Conservation (phyloP, 2,797 vertebrate species). For the Myotis myotis region DNA sequence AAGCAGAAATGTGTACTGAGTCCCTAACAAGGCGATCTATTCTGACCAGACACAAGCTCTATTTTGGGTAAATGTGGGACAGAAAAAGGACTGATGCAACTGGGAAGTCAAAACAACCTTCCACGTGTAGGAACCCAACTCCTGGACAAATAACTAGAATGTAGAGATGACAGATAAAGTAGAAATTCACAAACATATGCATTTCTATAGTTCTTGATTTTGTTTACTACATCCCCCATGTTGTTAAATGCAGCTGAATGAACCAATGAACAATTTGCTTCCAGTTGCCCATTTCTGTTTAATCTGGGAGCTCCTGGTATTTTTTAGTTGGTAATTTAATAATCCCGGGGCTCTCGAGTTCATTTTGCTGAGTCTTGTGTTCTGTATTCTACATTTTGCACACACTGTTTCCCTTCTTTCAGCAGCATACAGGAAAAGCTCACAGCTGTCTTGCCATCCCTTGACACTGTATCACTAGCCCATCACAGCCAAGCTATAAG, state of each 20-base stretch:
- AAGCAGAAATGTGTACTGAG: not conserved
- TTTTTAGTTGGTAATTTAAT: conserved; percentile 17
- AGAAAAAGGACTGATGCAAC: not conserved
- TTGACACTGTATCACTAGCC: not conserved
- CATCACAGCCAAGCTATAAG: not conserved
- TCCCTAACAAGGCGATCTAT: not conserved
- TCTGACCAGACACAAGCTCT: not conserved
- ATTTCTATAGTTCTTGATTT: not conserved
- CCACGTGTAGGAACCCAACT: not conserved
- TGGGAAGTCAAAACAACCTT: not conserved
- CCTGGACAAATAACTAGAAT: not conserved
- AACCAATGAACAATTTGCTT: not conserved
- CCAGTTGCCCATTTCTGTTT: not conserved
- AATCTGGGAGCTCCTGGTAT: not conserved
- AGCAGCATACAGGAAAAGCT: not conserved
- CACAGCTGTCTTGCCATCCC: not conserved
- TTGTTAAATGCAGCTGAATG: not conserved
- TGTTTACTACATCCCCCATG: not conserved
- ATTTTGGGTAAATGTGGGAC: not conserved
- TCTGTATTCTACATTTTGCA: not conserved
- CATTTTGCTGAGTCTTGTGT: not conserved
- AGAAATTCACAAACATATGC: not conserved
- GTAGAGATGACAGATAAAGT: not conserved
- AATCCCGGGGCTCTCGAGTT: not conserved
- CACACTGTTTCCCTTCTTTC: not conserved